Conservation (phyloP, 2,888 invertebrate genomes). For the Clistopyga incitator region DNA sequence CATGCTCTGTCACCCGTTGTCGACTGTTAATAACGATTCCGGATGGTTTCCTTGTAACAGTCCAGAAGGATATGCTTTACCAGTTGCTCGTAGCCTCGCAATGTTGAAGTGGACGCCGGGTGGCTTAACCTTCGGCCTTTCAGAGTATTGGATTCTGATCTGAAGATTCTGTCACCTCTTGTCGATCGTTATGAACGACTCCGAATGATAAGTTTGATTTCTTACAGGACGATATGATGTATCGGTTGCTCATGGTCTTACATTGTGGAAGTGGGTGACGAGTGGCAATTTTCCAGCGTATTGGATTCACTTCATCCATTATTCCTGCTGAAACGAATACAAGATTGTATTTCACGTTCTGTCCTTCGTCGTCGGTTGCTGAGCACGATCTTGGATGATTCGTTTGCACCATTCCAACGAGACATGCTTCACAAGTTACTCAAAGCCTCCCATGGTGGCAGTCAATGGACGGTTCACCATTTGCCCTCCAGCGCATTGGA, state of each 20-base stretch:
- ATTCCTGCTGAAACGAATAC: no score
- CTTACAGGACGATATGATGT: no score
- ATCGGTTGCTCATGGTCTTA: no score
- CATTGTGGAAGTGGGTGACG: no score
- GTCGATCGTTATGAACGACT: no score
- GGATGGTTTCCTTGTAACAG: constrained; percentile 29
- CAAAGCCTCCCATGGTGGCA: background rate
- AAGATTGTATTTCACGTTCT: background rate
- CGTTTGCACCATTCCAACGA: background rate
- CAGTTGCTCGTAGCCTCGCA: background rate
- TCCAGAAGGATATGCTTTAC: background rate
- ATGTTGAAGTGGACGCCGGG: no score
- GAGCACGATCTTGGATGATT: constrained; percentile 65
- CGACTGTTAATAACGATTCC: constrained; percentile 71
- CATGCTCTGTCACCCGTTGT: constrained; percentile 67
- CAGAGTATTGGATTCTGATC: no score
- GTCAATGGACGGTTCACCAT: background rate
- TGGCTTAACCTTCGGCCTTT: no score
- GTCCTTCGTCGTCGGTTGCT: constrained; percentile 70
- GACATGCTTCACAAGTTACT: background rate
- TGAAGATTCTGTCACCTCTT: no score
- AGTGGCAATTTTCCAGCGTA: no score
- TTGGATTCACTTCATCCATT: no score
- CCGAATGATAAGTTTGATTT: no score
- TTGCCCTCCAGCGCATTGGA: background rate